Conservation (phyloP, 2,113 vertebrate species). For the Leptocoma aspasia region DNA sequence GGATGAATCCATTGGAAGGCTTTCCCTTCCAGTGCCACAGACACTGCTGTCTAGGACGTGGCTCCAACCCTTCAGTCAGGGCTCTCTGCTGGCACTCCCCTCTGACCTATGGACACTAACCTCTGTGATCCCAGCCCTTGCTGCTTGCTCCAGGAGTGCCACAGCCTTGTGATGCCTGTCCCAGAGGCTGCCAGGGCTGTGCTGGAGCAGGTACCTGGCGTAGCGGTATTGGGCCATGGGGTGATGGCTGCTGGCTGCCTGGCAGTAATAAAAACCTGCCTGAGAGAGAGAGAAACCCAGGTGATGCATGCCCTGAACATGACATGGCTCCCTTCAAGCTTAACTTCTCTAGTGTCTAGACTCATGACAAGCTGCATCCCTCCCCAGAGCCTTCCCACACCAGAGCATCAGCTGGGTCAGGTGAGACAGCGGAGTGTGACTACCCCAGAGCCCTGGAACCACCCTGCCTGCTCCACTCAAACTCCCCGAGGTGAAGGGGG, state of each 20-base stretch:
- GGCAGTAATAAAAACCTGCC: slow-evolving; percentile 83
- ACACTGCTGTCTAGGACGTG: background rate
- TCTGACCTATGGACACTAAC: slow-evolving; percentile 44
- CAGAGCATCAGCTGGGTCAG: background rate
- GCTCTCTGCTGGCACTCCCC: background rate
- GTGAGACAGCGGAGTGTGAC: background rate
- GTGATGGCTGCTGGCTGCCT: slow-evolving; percentile 81
- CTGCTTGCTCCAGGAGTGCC: slow-evolving; percentile 77
- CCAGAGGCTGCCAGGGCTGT: slow-evolving; percentile 40
- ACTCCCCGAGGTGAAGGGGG: background rate
- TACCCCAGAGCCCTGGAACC: background rate
- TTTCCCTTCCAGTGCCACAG: background rate
- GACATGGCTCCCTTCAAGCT: background rate
- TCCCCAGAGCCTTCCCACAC: background rate
- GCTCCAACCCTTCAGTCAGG: background rate
- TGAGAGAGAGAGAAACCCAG: slow-evolving; percentile 51
- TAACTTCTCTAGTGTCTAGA: background rate
- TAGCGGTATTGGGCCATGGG: slow-evolving; percentile 86
- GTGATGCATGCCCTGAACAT: background rate
- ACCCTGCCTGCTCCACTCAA: background rate
- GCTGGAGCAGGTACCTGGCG: slow-evolving; percentile 79
- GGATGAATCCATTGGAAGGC: background rate
- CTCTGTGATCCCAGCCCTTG: slow-evolving; percentile 81
- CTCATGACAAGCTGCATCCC: background rate
- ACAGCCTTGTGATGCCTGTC: slow-evolving; percentile 67